Evolutionary conservation across 2,113 vertebrate species (phyloP).

Genomic region (Rousettus leschenaultii): DNA sequence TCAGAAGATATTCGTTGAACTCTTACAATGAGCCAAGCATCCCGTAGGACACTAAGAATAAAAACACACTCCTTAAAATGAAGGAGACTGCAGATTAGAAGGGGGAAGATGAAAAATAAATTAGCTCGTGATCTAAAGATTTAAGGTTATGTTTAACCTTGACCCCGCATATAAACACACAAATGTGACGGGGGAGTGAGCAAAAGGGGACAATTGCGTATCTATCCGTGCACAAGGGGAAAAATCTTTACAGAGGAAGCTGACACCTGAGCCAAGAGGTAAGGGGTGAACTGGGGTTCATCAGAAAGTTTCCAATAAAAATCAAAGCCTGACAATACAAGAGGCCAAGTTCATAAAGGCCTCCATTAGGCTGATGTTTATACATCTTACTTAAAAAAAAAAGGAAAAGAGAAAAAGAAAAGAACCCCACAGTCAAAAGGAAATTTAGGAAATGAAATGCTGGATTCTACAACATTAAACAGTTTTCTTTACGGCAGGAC

Average conservation of each 20-base stretch:
- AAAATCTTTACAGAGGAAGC: not conserved
- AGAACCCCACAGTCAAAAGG: not conserved
- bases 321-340: not conserved
- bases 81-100: not conserved
- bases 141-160: no score
- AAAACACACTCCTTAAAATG: conserved; percentile 9
- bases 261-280: not conserved
- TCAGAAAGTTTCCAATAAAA: conserved; percentile 1
- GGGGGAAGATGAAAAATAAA: not conserved
- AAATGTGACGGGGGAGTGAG: not conserved
- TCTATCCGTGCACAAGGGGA: not conserved
- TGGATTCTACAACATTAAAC: not conserved
- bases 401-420: not conserved
- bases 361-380: not conserved
- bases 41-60: not conserved
- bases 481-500: not conserved
- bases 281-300: not conserved
- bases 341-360: not conserved
- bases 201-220: not conserved
- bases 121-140: conserved; percentile 31
- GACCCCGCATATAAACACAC: not conserved
- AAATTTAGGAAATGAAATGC: not conserved
- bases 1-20: not conserved
- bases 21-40: not conserved
- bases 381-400: not conserved